Evolutionary conservation across 2,888 invertebrate species (phyloP), one percentile per base, ranked within the genome.

Genomic region (Caradrina clavipalpis): DNA sequence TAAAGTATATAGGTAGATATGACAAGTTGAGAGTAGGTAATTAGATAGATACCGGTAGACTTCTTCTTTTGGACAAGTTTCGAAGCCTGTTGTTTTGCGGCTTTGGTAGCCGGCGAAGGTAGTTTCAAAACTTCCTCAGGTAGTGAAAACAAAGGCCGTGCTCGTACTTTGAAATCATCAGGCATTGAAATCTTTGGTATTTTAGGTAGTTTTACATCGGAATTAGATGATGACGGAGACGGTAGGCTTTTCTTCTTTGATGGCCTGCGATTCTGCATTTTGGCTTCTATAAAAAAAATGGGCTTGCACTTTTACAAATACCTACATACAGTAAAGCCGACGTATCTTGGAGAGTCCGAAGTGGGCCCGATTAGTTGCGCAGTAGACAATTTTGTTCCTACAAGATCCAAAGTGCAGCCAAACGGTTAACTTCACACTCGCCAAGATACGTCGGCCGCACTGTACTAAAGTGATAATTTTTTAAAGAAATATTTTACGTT

Each of bases 51-150:
- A 95, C 95, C 95, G 71, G 90, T 93, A n/a, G 95, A 94, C 77
- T 84, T 90, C 76, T 86, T 86, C 31, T 69, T 73, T 2, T 83
- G 72, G 5, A 66, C 70, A 26, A 64, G 56, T 69, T 80, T 80
- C 11, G 72, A 49, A 53, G 80, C 76, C 6, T 78, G 73, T 50
- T 51, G 21, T 80, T 80, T 78, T 7, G 92, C 91, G 22, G 93
- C 92, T 84, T 91, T 94, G 22, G 88, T 86, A 61, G 87, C 90
- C 31, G 94, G 91, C 45, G 93, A 90, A 39, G 96, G 95, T 72
- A 96, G 90, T 80, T 95, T 94, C 31, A 96, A 88, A 64, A 97
- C 91, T 90, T 97, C 96, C 58, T 97, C 96, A 0, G 97, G 97
- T 62, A 98, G 88, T 2, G 97, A 96, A 90, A 97, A 97, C 66